Base-by-base conservation (phyloP, 2,888 invertebrate genomes). In the Anticlea derivata region DNA sequence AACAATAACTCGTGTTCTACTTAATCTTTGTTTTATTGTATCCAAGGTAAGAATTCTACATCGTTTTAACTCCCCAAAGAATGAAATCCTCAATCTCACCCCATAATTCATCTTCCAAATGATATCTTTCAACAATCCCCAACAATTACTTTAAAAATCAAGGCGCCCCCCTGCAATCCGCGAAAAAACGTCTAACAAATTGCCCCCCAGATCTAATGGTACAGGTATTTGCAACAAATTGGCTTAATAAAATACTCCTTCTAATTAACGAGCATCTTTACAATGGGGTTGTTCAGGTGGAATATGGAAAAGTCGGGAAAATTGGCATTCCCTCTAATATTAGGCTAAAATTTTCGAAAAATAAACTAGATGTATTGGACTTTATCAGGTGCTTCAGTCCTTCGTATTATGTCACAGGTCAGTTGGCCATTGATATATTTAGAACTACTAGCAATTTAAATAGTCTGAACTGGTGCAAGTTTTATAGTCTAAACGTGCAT, bases 151-250 rank as follows among this genome's bases (percentile, higher is more conserved):
- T 61, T 51, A 66, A 60, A 63, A 66, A 60, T 61, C 66, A 45
- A 38, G 37, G 22, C 53, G 22, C 53, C 44, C 50, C 57, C 63
- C 68, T 55, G 37, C 55, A 63, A 66, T 64, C 52, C 59, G 45
- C 34, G 43, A 61, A 52, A 69, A 66, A 73, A 70, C 66, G 58
- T 61, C 65, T 61, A 64, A 69, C 56, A 62, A 60, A 60, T 60
- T 60, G 60, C 56, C 56, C 50, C 51, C 44, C 44, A 30, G 53
- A 59, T 56, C 50, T 48, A 34, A 46, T 46, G 58, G 54, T 51
- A 58, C 87, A 86, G 87, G 87, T 86, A 86, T 84, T 80, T 67
- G 71, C 71, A 70, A 86, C 87, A 87, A 87, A 87, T 87, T 87
- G 87, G 78, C 79, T 78, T 83, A 84, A 86, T 86, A 86, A 87